phyloP scores from a whole-genome alignment of 1,140 invertebrate genomes.

The Drosophila malerkotliana region DNA sequence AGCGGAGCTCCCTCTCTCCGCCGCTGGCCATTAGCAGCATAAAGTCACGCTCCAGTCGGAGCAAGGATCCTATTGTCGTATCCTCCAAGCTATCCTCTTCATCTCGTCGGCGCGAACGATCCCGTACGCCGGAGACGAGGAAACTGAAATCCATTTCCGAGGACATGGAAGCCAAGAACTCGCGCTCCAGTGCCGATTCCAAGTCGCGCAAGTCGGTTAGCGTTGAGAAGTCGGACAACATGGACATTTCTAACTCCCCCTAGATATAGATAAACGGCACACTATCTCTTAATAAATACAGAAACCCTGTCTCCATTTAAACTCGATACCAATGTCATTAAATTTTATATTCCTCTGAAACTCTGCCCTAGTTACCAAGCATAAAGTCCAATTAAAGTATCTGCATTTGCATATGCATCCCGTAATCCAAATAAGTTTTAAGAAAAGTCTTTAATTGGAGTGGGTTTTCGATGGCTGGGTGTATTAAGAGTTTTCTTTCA shows the following conservation, averaged over 20 bases:
- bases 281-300: conserved; percentile 39
- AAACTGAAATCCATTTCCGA: conserved; percentile 77
- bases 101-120: conserved; percentile 65
- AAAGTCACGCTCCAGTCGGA: conserved; percentile 72
- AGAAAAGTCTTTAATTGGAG: neutral
- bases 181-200: conserved; percentile 64
- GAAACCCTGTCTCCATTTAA: conserved; percentile 18
- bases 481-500: neutral
- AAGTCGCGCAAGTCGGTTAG: conserved; percentile 80
- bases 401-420: conserved; percentile 28
- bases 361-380: conserved; percentile 44
- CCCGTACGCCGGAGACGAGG: conserved; percentile 68
- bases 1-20: conserved; percentile 75
- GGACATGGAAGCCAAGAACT: conserved; percentile 76
- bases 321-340: conserved; percentile 18
- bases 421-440: too few relatives aligned
- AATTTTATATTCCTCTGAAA: conserved; percentile 12
- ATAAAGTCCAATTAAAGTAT: conserved; percentile 39
- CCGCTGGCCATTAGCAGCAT: conserved; percentile 40
- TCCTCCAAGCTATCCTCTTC: conserved; percentile 59
- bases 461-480: too few relatives aligned
- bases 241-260: conserved; percentile 86
- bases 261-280: conserved; percentile 38
- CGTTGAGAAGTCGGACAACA: conserved; percentile 86
- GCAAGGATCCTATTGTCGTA: conserved; percentile 61